phyloP scores from a whole-genome alignment of 2,888 invertebrate genomes.

The Drosophila suboccidentalis region DNA sequence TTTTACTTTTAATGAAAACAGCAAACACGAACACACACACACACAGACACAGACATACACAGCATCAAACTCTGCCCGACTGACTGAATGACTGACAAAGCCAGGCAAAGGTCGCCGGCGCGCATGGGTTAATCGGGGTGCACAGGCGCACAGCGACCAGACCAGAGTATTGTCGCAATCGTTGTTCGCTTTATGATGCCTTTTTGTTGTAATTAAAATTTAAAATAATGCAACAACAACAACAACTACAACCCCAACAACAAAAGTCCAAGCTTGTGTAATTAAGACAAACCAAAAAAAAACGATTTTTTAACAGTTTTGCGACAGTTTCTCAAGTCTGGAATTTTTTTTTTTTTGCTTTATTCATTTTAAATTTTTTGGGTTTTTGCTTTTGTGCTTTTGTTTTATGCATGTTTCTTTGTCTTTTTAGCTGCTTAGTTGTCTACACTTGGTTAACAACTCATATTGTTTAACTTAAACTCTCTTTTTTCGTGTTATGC shows the following conservation, averaged over 20 bases:
- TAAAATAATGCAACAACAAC: slow-evolving; percentile 51
- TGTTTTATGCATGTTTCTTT: slow-evolving; percentile 36
- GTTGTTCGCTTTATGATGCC: slow-evolving; percentile 36
- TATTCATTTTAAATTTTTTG: slow-evolving; percentile 3
- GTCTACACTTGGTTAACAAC: slow-evolving; percentile 56
- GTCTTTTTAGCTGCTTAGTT: slow-evolving; percentile 32
- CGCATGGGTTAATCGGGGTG: slow-evolving; percentile 76
- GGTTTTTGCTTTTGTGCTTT: slow-evolving; percentile 16
- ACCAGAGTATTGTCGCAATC: slow-evolving; percentile 28
- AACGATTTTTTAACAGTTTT: slow-evolving; percentile 40
- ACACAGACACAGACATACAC: slow-evolving; percentile 15
- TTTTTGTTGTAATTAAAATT: slow-evolving; percentile 73
- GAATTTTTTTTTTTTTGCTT: slow-evolving; percentile 9
- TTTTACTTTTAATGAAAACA: slow-evolving; percentile 73
- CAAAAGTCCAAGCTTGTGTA: slow-evolving; percentile 52
- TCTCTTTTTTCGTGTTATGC: slow-evolving; percentile 42
- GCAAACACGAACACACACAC: slow-evolving; percentile 20
- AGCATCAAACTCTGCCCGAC: slow-evolving; percentile 49
- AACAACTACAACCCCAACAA: slow-evolving; percentile 18
- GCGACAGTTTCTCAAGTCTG: slow-evolving; percentile 59
- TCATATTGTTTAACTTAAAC: slow-evolving; percentile 40
- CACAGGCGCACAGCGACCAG: slow-evolving; percentile 61
- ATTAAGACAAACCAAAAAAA: slow-evolving; percentile 57
- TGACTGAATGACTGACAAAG: slow-evolving; percentile 35
- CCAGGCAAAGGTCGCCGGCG: slow-evolving; percentile 58